phyloP scores from a whole-genome alignment of 2,797 vertebrate genomes.

The Euphonia xanthogaster region DNA sequence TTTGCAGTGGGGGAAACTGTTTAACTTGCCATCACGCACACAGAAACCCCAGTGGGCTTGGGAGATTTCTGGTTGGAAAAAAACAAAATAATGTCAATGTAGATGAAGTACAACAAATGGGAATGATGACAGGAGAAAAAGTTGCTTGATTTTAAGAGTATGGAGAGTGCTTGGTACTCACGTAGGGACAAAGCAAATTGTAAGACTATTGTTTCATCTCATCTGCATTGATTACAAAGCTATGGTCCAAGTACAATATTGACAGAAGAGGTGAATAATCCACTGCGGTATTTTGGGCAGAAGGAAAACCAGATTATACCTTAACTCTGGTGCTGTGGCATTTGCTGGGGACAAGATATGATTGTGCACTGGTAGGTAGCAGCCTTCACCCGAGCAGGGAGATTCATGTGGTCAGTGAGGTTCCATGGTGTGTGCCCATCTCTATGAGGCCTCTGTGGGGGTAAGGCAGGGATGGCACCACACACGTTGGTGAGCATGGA shows the following conservation, averaged over 20 bases:
- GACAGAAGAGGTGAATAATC: background rate
- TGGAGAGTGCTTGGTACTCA: background rate
- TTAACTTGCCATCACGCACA: background rate
- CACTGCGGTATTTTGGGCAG: background rate
- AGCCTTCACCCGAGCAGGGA: background rate
- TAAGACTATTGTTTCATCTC: background rate
- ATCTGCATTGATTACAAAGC: background rate
- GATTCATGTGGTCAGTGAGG: background rate
- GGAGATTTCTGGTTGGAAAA: slow-evolving; percentile 5
- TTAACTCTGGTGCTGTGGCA: background rate
- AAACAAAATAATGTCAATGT: background rate
- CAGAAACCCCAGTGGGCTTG: background rate
- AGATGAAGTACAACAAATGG: background rate
- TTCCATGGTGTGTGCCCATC: fast-evolving
- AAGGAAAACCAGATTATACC: background rate
- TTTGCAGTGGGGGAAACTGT: background rate
- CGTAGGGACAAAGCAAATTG: background rate
- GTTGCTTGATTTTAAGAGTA: background rate
- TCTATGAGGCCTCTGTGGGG: background rate
- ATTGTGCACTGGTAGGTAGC: background rate
- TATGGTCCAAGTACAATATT: background rate
- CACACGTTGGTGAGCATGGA: fast-evolving
- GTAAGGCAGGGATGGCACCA: background rate
- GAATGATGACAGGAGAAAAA: background rate
- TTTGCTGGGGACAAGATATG: background rate